Evolutionary conservation across 1,140 invertebrate genomes (phyloP).

Genomic region (Liolophura sinensis): DNA sequence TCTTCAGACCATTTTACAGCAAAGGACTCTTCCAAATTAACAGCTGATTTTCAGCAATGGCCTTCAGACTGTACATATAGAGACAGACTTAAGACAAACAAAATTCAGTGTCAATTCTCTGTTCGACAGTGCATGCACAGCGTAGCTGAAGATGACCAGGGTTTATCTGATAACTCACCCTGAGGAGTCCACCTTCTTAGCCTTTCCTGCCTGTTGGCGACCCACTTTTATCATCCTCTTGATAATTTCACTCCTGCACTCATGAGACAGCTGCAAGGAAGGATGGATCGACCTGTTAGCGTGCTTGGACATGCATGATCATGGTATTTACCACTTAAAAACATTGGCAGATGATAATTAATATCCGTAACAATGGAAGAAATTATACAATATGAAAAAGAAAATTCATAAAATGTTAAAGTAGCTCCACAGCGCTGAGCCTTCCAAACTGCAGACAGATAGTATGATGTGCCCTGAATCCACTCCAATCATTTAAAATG

Average conservation of each 20-base stretch:
- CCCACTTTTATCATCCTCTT: slow-evolving; percentile 48
- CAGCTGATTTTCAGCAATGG: too few relatives aligned
- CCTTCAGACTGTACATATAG: too few relatives aligned
- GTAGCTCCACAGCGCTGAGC: background rate
- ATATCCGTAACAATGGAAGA: background rate
- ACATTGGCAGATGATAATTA: background rate
- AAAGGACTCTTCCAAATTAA: too few relatives aligned
- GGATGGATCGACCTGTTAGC: background rate
- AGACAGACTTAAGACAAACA: too few relatives aligned
- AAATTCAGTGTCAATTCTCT: too few relatives aligned
- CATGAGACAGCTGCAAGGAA: slow-evolving; percentile 41
- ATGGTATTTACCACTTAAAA: slow-evolving; percentile 1
- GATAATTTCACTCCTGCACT: slow-evolving; percentile 47
- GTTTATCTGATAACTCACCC: slow-evolving; percentile 21
- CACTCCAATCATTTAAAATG: too few relatives aligned
- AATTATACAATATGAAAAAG: slow-evolving; percentile 4
- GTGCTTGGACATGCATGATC: background rate
- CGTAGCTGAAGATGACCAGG: too few relatives aligned
- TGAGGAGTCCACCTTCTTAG: slow-evolving; percentile 38
- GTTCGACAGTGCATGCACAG: too few relatives aligned
- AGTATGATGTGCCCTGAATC: too few relatives aligned
- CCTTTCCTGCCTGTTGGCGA: slow-evolving; percentile 39
- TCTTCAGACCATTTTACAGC: too few relatives aligned
- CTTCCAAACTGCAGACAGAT: too few relatives aligned
- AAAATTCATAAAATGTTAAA: background rate